Evolutionary conservation across 2,797 vertebrate species (phyloP).

Genomic region (Brotula barbata): DNA sequence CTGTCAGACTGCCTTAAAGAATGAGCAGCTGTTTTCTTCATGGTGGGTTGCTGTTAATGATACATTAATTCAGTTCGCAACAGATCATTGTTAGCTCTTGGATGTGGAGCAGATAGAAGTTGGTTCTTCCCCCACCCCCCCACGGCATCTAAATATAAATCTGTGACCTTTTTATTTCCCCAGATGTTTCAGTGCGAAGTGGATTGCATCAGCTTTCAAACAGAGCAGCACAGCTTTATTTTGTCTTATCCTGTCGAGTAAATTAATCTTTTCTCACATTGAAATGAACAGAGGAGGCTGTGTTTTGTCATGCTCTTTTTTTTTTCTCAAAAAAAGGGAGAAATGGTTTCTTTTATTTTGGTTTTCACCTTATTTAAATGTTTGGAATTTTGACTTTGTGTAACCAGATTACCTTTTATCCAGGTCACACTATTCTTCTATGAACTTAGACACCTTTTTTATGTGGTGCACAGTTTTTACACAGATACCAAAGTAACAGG

Average conservation of each 20-base stretch:
- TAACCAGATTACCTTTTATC: slow-evolving; percentile 19
- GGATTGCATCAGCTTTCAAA: slow-evolving; percentile 69
- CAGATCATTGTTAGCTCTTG: slow-evolving; percentile 45
- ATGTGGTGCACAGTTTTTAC: not conserved
- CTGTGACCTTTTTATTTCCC: slow-evolving; percentile 74
- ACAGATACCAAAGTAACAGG: no score
- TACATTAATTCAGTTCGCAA: slow-evolving; percentile 54
- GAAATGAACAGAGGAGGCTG: slow-evolving; percentile 38
- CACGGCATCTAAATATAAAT: slow-evolving; percentile 72
- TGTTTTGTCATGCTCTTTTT: slow-evolving; percentile 39
- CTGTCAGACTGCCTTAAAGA: slow-evolving; percentile 17
- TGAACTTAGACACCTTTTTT: slow-evolving; percentile 3
- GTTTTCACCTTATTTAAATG: not conserved
- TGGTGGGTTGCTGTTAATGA: slow-evolving; percentile 50
- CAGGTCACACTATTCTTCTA: slow-evolving; percentile 8
- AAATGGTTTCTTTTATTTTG: slow-evolving; percentile 3
- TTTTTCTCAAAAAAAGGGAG: slow-evolving; percentile 6
- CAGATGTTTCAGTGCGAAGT: slow-evolving; percentile 68
- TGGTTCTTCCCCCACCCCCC: slow-evolving; percentile 47
- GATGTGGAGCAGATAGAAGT: slow-evolving; percentile 44
- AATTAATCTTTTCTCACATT: slow-evolving; percentile 58
- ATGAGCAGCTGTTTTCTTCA: slow-evolving; percentile 37
- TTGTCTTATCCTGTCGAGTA: slow-evolving; percentile 53
- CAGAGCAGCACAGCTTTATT: slow-evolving; percentile 53
- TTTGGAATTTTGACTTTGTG: no score